Evolutionary conservation across 2,888 invertebrate species (phyloP).

Genomic region (Tigriopus californicus): DNA sequence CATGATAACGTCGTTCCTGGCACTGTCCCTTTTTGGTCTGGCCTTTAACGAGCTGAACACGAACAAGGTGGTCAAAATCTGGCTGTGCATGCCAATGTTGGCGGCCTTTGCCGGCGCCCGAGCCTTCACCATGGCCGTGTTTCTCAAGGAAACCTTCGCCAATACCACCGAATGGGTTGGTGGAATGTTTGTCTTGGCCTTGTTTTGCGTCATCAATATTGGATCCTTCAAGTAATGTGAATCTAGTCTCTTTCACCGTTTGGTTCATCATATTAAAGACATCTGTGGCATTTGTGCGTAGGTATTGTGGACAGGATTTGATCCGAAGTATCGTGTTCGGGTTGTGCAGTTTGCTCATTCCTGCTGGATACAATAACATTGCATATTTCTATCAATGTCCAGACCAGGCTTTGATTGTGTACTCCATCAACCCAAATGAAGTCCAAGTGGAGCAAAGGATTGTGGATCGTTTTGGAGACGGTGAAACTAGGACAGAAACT

Average conservation of each 20-base stretch:
- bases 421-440: background rate
- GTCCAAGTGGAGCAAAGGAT: no score
- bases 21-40: constrained; percentile 3
- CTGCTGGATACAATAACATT: constrained; percentile 8
- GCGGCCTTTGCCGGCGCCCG: background rate
- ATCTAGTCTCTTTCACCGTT: no score
- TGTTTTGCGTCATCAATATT: background rate
- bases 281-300: no score
- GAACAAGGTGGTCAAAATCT: background rate
- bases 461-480: no score
- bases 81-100: constrained; percentile 5
- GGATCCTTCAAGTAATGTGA: background rate
- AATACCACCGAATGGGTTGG: constrained; percentile 3
- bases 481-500: no score
- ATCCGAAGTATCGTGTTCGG: constrained; percentile 10
- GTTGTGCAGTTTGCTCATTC: constrained; percentile 1
- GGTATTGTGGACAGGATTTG: background rate
- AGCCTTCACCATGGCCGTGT: constrained; percentile 6
- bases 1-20: constrained; percentile 4
- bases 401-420: background rate
- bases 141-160: constrained; percentile 7
- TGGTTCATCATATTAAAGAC: no score
- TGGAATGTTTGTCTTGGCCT: background rate
- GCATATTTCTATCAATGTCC: constrained; percentile 1
- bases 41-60: constrained; percentile 1